Conservation (phyloP, 2,113 vertebrate genomes). For the Sterrhoptilus dennistouni region DNA sequence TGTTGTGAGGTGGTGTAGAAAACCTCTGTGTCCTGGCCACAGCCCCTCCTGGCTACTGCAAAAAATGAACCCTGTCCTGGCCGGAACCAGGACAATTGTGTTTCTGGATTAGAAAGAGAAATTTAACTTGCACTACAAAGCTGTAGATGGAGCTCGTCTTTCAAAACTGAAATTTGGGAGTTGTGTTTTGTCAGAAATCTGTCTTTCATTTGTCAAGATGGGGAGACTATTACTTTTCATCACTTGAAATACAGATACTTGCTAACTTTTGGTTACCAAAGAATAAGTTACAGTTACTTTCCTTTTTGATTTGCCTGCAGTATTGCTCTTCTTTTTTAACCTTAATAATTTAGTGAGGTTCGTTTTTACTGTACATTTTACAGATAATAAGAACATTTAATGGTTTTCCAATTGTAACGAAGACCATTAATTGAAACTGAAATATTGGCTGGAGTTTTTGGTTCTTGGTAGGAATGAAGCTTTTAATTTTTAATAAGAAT, state of each 20-base stretch:
- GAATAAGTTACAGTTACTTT: conserved; percentile 80
- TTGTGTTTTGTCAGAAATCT: conserved; percentile 54
- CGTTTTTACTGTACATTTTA: conserved; percentile 68
- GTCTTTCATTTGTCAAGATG: conserved; percentile 49
- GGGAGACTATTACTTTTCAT: conserved; percentile 55
- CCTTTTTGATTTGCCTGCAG: conserved; percentile 72
- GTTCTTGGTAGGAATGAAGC: conserved; percentile 62
- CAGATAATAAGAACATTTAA: conserved; percentile 59
- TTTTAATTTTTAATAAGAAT: conserved; percentile 76
- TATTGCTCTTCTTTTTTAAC: conserved; percentile 62
- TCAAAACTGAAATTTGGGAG: conserved; percentile 53
- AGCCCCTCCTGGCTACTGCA: neutral
- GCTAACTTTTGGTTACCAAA: conserved; percentile 82
- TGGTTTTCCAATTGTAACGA: conserved; percentile 71
- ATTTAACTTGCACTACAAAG: conserved; percentile 73
- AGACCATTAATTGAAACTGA: conserved; percentile 61
- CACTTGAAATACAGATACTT: conserved; percentile 73
- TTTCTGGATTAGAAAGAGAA: conserved; percentile 59
- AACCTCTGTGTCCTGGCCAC: neutral
- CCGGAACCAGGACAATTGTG: neutral
- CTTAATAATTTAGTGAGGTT: conserved; percentile 66
- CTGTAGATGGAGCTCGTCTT: conserved; percentile 71
- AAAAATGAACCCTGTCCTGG: neutral
- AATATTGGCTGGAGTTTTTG: conserved; percentile 50
- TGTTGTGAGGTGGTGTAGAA: neutral